Percentiles rank a stretch among this genome's conserved stretches.
Evolutionary conservation across 2,888 invertebrate species (phyloP).

Genomic region (Drosophila setosimentum): DNA sequence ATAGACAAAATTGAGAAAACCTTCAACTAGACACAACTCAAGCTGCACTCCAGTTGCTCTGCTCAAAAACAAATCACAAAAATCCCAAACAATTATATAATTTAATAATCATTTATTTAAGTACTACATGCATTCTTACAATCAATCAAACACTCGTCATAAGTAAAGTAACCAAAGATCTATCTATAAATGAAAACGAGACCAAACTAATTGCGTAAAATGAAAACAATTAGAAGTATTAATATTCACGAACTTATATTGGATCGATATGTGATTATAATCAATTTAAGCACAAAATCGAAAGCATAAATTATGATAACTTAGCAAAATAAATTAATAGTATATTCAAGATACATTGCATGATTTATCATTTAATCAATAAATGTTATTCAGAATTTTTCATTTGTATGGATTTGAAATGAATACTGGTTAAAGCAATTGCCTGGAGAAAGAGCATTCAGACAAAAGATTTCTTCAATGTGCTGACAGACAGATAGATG

Average conservation of each 20-base stretch:
- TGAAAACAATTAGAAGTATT: neutral
- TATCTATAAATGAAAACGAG: too few relatives aligned
- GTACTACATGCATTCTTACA: neutral
- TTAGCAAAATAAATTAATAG: neutral
- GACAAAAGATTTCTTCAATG: constrained; percentile 28
- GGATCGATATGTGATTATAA: neutral
- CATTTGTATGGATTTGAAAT: neutral
- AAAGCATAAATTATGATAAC: neutral
- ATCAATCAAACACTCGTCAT: neutral
- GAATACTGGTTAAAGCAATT: neutral
- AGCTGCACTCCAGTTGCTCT: constrained; percentile 33
- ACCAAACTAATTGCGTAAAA: neutral
- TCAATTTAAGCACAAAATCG: neutral
- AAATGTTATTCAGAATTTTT: neutral
- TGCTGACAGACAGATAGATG: constrained; percentile 29
- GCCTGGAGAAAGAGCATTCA: constrained; percentile 31
- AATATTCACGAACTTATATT: neutral
- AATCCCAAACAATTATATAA: neutral
- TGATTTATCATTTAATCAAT: neutral
- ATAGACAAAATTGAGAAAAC: constrained; percentile 64
- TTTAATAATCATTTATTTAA: neutral
- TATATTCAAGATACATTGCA: neutral
- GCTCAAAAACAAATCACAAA: neutral
- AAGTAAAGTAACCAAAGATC: too few relatives aligned
- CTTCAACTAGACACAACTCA: constrained; percentile 22